phyloP scores from a whole-genome alignment of 2,888 invertebrate genomes.

The Adelphocoris suturalis region DNA sequence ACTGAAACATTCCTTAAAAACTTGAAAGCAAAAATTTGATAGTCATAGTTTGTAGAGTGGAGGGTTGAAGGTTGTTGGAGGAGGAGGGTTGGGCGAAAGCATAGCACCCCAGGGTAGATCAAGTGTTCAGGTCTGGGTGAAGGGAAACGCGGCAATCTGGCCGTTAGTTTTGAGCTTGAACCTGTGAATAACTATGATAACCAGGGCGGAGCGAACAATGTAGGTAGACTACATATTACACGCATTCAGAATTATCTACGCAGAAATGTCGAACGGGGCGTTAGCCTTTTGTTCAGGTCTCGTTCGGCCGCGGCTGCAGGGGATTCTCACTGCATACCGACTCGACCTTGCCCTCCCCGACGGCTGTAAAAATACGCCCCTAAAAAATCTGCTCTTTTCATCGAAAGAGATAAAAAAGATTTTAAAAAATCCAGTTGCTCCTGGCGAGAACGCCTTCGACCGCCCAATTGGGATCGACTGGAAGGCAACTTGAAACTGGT shows the following conservation, averaged over 20 bases:
- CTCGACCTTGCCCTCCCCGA: conserved; percentile 44
- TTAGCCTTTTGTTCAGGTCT: conserved; percentile 48
- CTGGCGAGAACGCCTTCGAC: not conserved
- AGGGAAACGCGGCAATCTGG: conserved; percentile 5
- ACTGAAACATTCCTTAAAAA: no score
- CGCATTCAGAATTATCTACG: conserved; percentile 58
- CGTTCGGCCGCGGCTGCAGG: not conserved
- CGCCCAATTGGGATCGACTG: not conserved
- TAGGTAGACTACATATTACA: conserved; percentile 56
- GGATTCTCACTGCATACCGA: conserved; percentile 50
- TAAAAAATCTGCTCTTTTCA: not conserved
- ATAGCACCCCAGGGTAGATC: not conserved
- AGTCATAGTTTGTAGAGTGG: not conserved
- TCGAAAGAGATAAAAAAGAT: not conserved
- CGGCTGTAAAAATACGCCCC: not conserved
- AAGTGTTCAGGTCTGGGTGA: not conserved
- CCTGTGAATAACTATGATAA: conserved; percentile 48
- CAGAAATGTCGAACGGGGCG: conserved; percentile 11
- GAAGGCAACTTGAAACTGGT: not conserved
- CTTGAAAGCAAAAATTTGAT: no score
- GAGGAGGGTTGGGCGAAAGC: not conserved
- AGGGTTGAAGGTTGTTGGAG: not conserved
- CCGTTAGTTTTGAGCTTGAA: conserved; percentile 43
- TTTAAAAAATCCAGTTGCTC: not conserved
- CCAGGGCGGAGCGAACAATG: conserved; percentile 52